Evolutionary conservation across 1,140 invertebrate genomes (phyloP).

Genomic region (Gryllus bimaculatus): DNA sequence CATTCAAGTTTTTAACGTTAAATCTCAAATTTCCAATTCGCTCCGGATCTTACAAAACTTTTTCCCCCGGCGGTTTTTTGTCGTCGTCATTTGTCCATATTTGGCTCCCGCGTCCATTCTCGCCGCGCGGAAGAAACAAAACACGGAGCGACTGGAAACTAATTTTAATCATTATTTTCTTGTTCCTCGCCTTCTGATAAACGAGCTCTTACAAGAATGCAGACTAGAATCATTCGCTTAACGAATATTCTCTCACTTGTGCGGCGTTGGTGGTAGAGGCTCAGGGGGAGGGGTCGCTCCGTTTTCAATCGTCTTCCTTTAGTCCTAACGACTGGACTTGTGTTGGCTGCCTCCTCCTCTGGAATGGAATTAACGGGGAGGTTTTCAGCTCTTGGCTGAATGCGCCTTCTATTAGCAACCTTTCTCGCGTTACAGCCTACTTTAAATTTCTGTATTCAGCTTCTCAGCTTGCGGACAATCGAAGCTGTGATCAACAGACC

Average conservation of each 20-base stretch:
- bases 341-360: neutral
- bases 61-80: neutral
- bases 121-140: neutral
- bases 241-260: neutral
- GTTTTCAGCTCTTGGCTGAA: neutral
- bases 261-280: neutral
- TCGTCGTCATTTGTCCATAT: neutral
- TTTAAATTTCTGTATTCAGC: neutral
- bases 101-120: neutral
- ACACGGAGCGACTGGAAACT: neutral
- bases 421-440: neutral
- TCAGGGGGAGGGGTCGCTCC: too few relatives aligned
- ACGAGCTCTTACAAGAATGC: neutral
- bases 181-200: neutral
- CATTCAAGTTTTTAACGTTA: constrained; percentile 2
- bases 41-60: constrained; percentile 1
- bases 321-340: neutral
- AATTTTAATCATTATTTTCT: constrained; percentile 2
- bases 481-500: neutral
- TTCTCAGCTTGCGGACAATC: neutral
- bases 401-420: neutral
- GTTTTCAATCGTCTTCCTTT: neutral
- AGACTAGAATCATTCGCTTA: neutral
- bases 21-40: constrained; percentile 5
- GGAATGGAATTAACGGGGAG: neutral